Base-by-base conservation (phyloP, 2,797 vertebrate species). In the Hybognathus amarus region DNA sequence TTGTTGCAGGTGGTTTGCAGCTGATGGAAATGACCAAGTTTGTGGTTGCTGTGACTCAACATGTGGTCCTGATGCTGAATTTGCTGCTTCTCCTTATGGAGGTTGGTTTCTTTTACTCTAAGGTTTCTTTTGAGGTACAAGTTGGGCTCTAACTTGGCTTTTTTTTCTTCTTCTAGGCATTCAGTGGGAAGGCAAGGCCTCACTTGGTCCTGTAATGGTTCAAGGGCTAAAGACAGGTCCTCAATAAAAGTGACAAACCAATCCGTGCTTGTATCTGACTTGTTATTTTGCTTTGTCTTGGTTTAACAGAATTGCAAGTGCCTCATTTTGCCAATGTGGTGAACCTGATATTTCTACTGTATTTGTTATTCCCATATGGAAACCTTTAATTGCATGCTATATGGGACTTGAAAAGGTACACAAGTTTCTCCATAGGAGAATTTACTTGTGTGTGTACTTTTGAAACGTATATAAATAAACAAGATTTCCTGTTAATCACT, bases 21-120 rank as follows among this genome's bases (percentile, higher is more conserved):
- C 69, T 40, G 56, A 66, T 74, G 80, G 70, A 0, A 74, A 40
- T 3, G 8, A 66, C 42, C 42, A 38, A 22, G 70, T 52, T 40
- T 82, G 80, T 38, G 42, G 42, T 20, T 82, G 69, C 9, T 82
- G 80, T 36, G 80, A 82, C 42, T 52, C 80, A 0, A 52, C 40
- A 18, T 82, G 80, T 74, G 70, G 59, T n/a, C 33, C 56, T 12
- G 42, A 24, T n/a, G 45, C 22, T 74, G 30, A 33, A 33, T 10
- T 42, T 45, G 17, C 11, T 8, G 52, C 50, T 45, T 45, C 4
- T n/a, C n/a, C 15, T 5, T 61, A 15, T 27, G 17, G 42, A 6
- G 27, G 61, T 22, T 17, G 0, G 45, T 47, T 1, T 5, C 24
- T 0, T 3, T 59, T n/a, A 0, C 15, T 7, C 10, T 13, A 38